Evolutionary conservation across 2,797 vertebrate genomes (phyloP), one percentile per base, ranked within the genome.

Genomic region (Tadarida brasiliensis): DNA sequence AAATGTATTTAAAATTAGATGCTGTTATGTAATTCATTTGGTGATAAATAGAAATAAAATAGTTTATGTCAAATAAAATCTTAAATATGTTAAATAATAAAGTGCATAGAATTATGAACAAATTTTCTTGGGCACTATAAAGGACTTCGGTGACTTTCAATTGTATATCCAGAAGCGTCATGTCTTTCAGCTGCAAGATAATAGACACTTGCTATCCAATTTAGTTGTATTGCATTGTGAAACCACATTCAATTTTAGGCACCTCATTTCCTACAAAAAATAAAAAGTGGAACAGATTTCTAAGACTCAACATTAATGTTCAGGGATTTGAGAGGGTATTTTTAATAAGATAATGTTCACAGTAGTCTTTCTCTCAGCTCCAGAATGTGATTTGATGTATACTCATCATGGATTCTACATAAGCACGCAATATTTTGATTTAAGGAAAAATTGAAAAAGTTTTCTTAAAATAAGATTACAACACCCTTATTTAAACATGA

Each of bases 221-320:
- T 90, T 87, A 73, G 16, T 65, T 44, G 44, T 54, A 92, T 30
- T 61, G 14, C 61, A 93, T 56, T 82, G 6, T 26, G 3, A 89
- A 85, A 39, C 11, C 47, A 16, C 59, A 57, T 88, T 88, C 77
- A n/a, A 59, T 96, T 94, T 93, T 88, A 82, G 61, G 12, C 4
- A 76, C 14, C 30, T 90, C 39, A 82, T 93, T 96, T 85, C 84
- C 93, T 80, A 80, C 61, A 77, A 94, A 90, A 90, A 89, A 28
- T 54, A 81, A 87, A 85, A 88, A 81, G 39, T 10, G 65, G 92
- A 19, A 85, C 11, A 85, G 19, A 57, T 54, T 95, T 87, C 56
- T 83, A 33, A 65, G 70, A 33, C 91, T 3, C 17, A 49, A 77
- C 24, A 67, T 49, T 92, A 54, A 83, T 44, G 33, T 54, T 47